These are phyloP conservation scores for Hoplostethus atlanticus DNA, from an alignment of 2,797 vertebrate genomes.

Conservation along the genomic window DNA sequence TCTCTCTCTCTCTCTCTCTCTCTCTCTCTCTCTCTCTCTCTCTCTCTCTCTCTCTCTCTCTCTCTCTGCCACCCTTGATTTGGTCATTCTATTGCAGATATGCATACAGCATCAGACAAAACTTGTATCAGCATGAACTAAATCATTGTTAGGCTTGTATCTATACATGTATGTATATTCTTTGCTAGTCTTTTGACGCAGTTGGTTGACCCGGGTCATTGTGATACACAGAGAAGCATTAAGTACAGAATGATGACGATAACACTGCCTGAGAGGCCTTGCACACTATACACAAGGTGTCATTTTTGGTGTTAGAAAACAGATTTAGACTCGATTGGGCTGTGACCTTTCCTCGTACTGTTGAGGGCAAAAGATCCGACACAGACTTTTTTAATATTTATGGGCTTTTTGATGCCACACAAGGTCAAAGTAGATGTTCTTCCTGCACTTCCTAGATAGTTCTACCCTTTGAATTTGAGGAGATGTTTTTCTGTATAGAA, in stretches of 20 bases:
- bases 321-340: slow-evolving; percentile 76
- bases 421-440: slow-evolving; percentile 82
- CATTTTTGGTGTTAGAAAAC: slow-evolving; percentile 70
- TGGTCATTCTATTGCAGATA: neutral
- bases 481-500: slow-evolving; percentile 70
- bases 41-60: neutral
- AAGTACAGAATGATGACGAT: slow-evolving; percentile 59
- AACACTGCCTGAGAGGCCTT: slow-evolving; percentile 57
- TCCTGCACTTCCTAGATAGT: slow-evolving; percentile 71
- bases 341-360: slow-evolving; percentile 74
- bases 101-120: too few relatives aligned
- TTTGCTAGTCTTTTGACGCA: slow-evolving; percentile 20
- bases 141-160: too few relatives aligned
- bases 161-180: neutral
- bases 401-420: slow-evolving; percentile 80
- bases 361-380: slow-evolving; percentile 72
- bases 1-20: neutral
- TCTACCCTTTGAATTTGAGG: slow-evolving; percentile 70
- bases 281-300: slow-evolving; percentile 56
- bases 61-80: neutral
- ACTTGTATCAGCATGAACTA: too few relatives aligned
- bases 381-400: slow-evolving; percentile 82
- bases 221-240: slow-evolving; percentile 47
- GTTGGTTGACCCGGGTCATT: slow-evolving; percentile 2
- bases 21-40: slow-evolving; percentile 19